Evolutionary conservation across 2,113 vertebrate genomes (phyloP).

Genomic region (Ammospiza caudacuta): DNA sequence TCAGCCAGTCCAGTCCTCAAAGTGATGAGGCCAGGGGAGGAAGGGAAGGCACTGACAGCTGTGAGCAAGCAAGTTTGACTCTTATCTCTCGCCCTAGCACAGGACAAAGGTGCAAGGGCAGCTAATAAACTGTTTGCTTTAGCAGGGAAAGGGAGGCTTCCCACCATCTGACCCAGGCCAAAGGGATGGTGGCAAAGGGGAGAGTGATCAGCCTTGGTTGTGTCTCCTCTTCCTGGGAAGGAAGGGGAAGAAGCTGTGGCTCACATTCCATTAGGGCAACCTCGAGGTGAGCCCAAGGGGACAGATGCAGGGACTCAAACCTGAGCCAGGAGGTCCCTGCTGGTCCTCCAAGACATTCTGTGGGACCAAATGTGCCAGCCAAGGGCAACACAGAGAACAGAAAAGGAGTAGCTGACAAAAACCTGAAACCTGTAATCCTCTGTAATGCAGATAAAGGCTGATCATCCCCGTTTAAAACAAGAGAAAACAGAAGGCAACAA

Average conservation of each 20-base stretch:
- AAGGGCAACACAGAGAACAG: neutral
- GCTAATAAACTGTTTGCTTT: neutral
- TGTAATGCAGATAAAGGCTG: neutral
- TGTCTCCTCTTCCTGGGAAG: neutral
- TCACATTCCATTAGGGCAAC: neutral
- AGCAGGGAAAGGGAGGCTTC: conserved; percentile 30
- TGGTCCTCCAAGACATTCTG: neutral
- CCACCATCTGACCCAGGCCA: neutral
- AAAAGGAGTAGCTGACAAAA: neutral
- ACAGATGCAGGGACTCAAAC: neutral
- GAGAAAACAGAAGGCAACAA: conserved; percentile 1
- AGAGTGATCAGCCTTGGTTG: neutral
- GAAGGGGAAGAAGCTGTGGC: neutral
- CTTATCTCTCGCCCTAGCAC: conserved; percentile 27
- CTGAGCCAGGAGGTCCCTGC: neutral
- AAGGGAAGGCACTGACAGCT: neutral
- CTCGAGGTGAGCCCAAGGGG: neutral
- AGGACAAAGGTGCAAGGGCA: conserved; percentile 31
- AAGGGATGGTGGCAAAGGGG: neutral
- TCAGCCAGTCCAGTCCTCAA: neutral
- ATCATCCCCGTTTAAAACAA: neutral
- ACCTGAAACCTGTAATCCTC: neutral
- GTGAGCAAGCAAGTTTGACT: neutral
- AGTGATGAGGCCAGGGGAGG: neutral
- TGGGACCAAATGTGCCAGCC: neutral